These are phyloP conservation scores for Panulirus ornatus DNA, from an alignment of 1,140 invertebrate species.

Conservation along the genomic window DNA sequence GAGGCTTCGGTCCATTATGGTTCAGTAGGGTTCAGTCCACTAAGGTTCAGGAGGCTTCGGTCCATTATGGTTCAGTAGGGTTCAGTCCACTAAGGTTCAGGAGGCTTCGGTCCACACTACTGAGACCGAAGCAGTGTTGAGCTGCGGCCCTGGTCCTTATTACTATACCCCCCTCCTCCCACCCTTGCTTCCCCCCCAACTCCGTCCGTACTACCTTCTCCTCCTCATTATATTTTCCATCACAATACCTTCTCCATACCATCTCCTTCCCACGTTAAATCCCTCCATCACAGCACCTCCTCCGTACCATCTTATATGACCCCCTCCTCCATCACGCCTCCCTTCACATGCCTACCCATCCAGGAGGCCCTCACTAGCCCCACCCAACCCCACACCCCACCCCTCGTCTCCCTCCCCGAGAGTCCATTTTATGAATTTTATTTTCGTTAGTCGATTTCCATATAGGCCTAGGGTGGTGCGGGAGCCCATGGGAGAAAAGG, in stretches of 20 bases:
- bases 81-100: neutral
- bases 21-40: too few species aligned
- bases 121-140: neutral
- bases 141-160: neutral
- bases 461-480: neutral
- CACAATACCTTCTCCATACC: neutral
- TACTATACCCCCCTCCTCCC: neutral
- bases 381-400: neutral
- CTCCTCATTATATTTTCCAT: neutral
- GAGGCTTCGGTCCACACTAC: neutral
- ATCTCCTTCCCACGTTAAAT: neutral
- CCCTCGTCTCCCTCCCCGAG: neutral
- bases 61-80: neutral
- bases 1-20: too few species aligned
- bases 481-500: neutral
- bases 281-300: neutral
- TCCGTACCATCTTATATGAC: neutral
- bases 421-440: constrained; percentile 11
- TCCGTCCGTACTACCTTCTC: too few species aligned
- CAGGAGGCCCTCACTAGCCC: too few species aligned
- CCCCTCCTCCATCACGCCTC: neutral
- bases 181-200: neutral
- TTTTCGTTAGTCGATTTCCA: neutral
- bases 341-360: neutral
- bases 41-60: too few species aligned